Percentiles rank a stretch among this genome's conserved stretches.
These are phyloP conservation scores for Propsilocerus akamusi DNA, from an alignment of 1,140 invertebrate species.

Conservation along the genomic window DNA sequence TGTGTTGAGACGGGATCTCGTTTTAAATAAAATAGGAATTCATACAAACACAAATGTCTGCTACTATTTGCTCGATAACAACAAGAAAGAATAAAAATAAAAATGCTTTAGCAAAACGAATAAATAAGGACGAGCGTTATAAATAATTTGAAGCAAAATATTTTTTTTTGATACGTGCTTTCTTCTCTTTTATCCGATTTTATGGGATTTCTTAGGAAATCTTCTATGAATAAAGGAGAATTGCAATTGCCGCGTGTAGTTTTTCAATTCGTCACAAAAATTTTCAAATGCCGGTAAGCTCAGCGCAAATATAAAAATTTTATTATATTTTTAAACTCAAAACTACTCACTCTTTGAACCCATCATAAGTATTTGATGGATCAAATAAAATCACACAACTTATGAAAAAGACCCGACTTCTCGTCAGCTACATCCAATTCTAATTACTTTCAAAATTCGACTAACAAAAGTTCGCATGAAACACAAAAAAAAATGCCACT, in stretches of 20 bases:
- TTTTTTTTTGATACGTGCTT: slow-evolving; percentile 3
- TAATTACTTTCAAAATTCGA: not conserved
- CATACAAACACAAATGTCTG: too few species aligned
- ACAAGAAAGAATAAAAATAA: too few species aligned
- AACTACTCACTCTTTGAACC: not conserved
- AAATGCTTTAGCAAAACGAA: too few species aligned
- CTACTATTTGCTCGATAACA: too few species aligned
- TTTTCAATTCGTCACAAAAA: not conserved
- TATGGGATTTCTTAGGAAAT: not conserved
- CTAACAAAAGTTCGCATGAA: not conserved
- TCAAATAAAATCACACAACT: not conserved
- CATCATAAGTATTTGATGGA: not conserved
- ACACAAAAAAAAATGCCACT: too few species aligned
- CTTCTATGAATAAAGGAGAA: not conserved
- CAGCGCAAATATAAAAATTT: too few species aligned
- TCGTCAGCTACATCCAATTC: not conserved
- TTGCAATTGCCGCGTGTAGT: not conserved
- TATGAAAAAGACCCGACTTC: not conserved
- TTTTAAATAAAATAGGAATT: too few species aligned
- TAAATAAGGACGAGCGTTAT: too few species aligned
- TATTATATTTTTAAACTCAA: not conserved
- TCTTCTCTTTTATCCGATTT: not conserved
- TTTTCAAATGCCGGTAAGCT: not conserved
- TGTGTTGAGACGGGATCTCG: too few species aligned
- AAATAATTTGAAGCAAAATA: too few species aligned